These are phyloP conservation scores for Folsomia candida DNA, from an alignment of 2,888 invertebrate species.

Conservation along the genomic window DNA sequence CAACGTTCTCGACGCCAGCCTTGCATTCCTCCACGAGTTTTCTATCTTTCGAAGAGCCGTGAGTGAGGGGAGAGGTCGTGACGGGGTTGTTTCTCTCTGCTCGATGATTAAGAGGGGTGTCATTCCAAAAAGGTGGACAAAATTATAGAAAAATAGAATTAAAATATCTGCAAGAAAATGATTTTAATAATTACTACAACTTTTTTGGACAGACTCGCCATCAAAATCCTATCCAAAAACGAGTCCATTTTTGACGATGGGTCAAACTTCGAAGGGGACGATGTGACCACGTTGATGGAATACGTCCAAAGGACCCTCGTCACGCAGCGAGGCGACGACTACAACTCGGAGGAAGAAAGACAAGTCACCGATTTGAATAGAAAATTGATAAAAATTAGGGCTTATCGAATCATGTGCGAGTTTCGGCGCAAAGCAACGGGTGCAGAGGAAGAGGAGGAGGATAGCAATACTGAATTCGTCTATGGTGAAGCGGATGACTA, in stretches of 20 bases:
- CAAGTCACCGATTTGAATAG: background rate
- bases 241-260: constrained; percentile 27
- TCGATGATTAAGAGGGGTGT: constrained; percentile 44
- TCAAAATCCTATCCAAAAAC: constrained; percentile 40
- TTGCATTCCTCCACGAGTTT: constrained; percentile 43
- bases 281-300: background rate
- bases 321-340: background rate
- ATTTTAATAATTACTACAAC: background rate
- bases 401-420: background rate
- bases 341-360: background rate
- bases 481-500: no score
- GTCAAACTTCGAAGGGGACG: constrained; percentile 29
- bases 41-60: constrained; percentile 43
- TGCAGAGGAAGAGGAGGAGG: background rate
- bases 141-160: background rate
- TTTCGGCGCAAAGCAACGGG: background rate
- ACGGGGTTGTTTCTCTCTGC: constrained; percentile 34
- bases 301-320: background rate
- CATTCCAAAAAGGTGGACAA: constrained; percentile 42
- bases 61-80: constrained; percentile 32
- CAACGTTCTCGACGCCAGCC: constrained; percentile 39
- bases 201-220: constrained; percentile 34
- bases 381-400: background rate
- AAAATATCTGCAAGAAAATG: background rate
- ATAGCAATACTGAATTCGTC: no score